phyloP scores from a whole-genome alignment of 2,888 invertebrate species.

The Erannis defoliaria region DNA sequence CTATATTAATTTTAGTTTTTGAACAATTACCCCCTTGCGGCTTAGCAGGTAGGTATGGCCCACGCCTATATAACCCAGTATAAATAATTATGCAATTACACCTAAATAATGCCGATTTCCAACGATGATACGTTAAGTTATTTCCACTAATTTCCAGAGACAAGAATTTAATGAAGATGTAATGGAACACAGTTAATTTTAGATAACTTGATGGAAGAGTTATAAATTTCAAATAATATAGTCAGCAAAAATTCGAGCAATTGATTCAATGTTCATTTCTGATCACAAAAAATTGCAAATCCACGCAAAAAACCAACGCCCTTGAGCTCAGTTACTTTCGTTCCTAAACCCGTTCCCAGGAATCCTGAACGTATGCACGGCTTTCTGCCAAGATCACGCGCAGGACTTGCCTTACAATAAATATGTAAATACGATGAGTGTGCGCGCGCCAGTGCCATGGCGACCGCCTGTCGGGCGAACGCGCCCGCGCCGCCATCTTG shows the following conservation, averaged over 20 bases:
- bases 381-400: constrained; percentile 46
- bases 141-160: no score
- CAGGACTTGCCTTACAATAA: constrained; percentile 75
- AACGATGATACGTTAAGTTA: no score
- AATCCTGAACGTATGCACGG: constrained; percentile 43
- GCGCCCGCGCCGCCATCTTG: constrained; percentile 66
- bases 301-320: constrained; percentile 38
- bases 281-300: not conserved
- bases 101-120: no score
- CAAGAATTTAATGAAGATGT: no score
- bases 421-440: constrained; percentile 66
- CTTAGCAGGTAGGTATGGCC: no score
- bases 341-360: constrained; percentile 46
- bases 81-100: no score
- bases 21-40: no score
- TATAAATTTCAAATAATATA: not conserved
- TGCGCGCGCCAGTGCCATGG: constrained; percentile 81
- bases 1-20: no score
- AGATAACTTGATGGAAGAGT: no score
- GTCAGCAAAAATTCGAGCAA: not conserved
- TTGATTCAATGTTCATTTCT: not conserved
- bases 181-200: no score
- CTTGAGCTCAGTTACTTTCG: constrained; percentile 47
- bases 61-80: no score
- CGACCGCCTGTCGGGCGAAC: constrained; percentile 69